Conservation (phyloP, 1,140 invertebrate species). For the Diorhabda elongata region DNA sequence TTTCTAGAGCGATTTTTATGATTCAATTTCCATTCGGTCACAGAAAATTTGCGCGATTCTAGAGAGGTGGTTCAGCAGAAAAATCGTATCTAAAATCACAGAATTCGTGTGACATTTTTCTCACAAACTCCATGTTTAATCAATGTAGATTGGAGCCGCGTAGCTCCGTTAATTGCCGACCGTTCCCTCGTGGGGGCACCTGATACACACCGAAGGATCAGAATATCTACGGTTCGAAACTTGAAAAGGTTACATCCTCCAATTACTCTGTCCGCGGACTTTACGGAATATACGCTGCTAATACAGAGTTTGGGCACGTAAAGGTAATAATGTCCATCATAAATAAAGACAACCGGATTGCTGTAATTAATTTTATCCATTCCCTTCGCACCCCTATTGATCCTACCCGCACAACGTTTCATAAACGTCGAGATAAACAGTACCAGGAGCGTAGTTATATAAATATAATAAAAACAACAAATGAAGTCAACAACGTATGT, state of each 20-base stretch:
- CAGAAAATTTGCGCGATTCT: too few relatives aligned
- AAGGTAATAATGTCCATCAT: slow-evolving; percentile 25
- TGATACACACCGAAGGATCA: background rate
- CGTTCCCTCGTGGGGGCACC: background rate
- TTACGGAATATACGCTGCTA: slow-evolving; percentile 12
- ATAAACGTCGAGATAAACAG: slow-evolving; percentile 11
- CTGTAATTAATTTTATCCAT: slow-evolving; percentile 23
- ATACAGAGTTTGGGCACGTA: slow-evolving; percentile 29
- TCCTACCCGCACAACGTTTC: slow-evolving; percentile 22
- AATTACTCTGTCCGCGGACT: slow-evolving; percentile 1
- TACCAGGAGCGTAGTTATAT: background rate
- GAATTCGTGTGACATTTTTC: too few relatives aligned
- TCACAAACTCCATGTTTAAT: too few relatives aligned
- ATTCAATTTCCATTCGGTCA: too few relatives aligned
- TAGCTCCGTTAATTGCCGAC: background rate
- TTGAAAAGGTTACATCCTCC: background rate
- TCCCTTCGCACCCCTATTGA: slow-evolving; percentile 21
- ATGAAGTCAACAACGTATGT: too few relatives aligned
- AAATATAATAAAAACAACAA: too few relatives aligned
- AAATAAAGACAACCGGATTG: slow-evolving; percentile 28
- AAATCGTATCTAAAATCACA: too few relatives aligned
- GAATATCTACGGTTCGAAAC: background rate
- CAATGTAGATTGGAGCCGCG: background rate
- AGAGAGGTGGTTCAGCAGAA: too few relatives aligned
- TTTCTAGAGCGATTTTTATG: too few relatives aligned